Percentiles rank a stretch among this genome's conserved stretches.
These are phyloP conservation scores for Porites lobata DNA, from an alignment of 92 coral and sea anemone genomes.

Conservation along the genomic window DNA sequence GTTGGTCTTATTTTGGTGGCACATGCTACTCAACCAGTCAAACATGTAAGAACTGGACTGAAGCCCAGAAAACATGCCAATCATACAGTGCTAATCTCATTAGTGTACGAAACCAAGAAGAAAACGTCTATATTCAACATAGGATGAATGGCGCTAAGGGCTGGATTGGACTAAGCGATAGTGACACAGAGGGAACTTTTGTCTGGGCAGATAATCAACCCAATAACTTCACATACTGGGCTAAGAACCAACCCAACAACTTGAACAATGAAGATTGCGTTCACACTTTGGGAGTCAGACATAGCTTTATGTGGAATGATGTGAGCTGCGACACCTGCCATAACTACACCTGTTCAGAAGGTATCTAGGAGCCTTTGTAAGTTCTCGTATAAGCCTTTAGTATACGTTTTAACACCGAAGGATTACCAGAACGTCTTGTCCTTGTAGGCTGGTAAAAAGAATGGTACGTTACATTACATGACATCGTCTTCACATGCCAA, in stretches of 20 bases:
- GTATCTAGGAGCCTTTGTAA: background rate
- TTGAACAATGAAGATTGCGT: slow-evolving; percentile 68
- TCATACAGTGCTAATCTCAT: slow-evolving; percentile 27
- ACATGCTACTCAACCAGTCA: slow-evolving; percentile 45
- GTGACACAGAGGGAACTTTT: slow-evolving; percentile 50
- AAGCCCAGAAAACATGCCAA: slow-evolving; percentile 33
- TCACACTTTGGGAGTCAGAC: slow-evolving; percentile 60
- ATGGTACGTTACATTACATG: no score
- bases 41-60: slow-evolving; percentile 58
- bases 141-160: slow-evolving; percentile 59
- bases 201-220: slow-evolving; percentile 46
- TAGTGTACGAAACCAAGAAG: slow-evolving; percentile 38
- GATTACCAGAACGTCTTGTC: no score
- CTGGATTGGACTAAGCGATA: slow-evolving; percentile 67
- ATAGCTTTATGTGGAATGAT: slow-evolving; percentile 65
- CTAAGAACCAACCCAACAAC: slow-evolving; percentile 61
- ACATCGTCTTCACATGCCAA: no score
- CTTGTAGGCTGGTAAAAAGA: no score
- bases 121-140: slow-evolving; percentile 54
- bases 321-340: slow-evolving; percentile 64
- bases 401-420: no score
- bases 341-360: slow-evolving; percentile 67
- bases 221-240: slow-evolving; percentile 61
- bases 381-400: no score
- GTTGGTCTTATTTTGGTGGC: slow-evolving; percentile 56